Percentiles rank a stretch among this genome's conserved stretches.
Conservation (phyloP, 2,113 vertebrate species). For the Meriones unguiculatus region DNA sequence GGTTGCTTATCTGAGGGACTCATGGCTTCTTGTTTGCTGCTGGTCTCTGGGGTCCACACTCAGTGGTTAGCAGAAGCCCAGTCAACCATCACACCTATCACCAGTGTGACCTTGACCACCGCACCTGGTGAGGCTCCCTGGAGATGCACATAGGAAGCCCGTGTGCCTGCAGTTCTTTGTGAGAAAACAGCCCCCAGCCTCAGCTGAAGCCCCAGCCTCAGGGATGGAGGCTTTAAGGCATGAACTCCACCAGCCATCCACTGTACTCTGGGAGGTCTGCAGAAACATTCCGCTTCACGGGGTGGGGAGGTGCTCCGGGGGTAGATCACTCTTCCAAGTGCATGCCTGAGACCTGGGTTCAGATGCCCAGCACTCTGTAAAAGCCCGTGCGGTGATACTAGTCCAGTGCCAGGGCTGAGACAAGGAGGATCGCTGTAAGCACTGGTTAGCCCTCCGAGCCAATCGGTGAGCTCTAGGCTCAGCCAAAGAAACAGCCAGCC, state of each 20-base stretch:
- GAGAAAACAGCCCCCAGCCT: background rate
- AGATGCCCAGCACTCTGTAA: background rate
- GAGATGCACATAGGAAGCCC: background rate
- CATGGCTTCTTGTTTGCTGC: background rate
- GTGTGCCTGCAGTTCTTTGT: background rate
- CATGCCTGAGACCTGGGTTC: background rate
- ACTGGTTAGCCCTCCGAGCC: too few species aligned
- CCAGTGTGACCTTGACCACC: background rate
- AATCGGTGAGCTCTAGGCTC: background rate
- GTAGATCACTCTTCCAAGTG: background rate
- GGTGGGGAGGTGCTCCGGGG: background rate
- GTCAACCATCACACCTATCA: accelerated
- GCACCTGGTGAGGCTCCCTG: background rate
- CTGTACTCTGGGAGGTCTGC: background rate
- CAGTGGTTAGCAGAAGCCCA: background rate
- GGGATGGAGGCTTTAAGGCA: background rate
- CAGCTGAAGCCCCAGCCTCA: background rate
- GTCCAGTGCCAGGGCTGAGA: background rate
- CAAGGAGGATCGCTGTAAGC: background rate
- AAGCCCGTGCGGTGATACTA: too few species aligned
- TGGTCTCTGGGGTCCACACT: background rate
- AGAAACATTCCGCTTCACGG: background rate
- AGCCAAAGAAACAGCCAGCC: background rate
- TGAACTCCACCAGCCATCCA: background rate
- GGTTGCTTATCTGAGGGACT: background rate